Conservation (phyloP, 2,113 vertebrate genomes). For the Podilymbus podiceps region DNA sequence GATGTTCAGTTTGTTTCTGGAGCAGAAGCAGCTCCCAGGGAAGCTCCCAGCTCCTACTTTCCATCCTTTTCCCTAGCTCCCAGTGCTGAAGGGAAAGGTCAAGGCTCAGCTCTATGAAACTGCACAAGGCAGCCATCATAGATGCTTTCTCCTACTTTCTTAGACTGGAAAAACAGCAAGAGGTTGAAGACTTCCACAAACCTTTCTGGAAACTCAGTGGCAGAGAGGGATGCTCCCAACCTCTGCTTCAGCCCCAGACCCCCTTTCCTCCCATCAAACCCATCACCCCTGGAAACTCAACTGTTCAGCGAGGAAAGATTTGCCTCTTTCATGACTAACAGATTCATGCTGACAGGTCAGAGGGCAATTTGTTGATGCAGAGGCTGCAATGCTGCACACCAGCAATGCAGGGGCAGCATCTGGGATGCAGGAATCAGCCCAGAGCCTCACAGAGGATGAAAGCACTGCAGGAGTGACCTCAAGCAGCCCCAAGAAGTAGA, state of each 20-base stretch:
- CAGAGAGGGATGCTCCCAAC: background rate
- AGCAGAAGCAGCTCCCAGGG: background rate
- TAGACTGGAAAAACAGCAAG: background rate
- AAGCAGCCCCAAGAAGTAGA: background rate
- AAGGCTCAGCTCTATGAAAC: background rate
- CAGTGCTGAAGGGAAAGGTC: background rate
- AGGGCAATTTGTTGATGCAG: background rate
- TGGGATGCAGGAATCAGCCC: background rate
- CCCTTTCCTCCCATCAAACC: background rate
- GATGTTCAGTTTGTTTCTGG: background rate
- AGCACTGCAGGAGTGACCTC: background rate
- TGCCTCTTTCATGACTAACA: background rate
- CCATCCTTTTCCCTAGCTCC: background rate
- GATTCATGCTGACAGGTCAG: background rate
- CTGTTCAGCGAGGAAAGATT: accelerated
- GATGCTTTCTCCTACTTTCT: background rate
- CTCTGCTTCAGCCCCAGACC: background rate
- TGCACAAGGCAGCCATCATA: background rate
- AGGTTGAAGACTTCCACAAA: background rate
- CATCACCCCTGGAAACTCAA: background rate
- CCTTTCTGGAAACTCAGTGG: background rate
- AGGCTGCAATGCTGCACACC: background rate
- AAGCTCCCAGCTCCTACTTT: background rate
- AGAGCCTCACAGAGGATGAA: background rate
- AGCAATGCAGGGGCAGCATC: background rate